Evolutionary conservation across 2,797 vertebrate genomes (phyloP).

Genomic region (Sitta carolinensis): DNA sequence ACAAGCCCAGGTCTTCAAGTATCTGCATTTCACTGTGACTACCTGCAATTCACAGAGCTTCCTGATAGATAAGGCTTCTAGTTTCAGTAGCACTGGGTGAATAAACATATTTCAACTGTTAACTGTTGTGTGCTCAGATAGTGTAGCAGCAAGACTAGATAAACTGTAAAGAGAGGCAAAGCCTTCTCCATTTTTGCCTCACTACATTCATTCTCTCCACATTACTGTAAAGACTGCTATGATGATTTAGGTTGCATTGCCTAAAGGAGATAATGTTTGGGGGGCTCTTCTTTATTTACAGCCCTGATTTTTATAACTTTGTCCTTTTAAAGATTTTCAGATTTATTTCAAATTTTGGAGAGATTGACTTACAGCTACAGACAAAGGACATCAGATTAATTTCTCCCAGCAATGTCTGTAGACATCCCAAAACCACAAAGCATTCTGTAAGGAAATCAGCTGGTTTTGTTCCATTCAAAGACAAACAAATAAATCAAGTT

Average conservation of each 20-base stretch:
- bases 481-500: not conserved
- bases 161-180: not conserved
- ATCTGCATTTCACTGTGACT: not conserved
- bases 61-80: not conserved
- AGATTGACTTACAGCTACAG: not conserved
- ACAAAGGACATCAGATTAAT: not conserved
- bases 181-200: not conserved
- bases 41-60: not conserved
- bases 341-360: constrained; percentile 17
- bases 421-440: not conserved
- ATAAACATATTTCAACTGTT: not conserved
- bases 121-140: not conserved
- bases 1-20: not conserved
- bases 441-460: not conserved
- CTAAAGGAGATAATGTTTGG: not conserved
- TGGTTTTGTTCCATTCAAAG: not conserved
- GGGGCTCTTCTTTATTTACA: not conserved
- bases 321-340: not conserved
- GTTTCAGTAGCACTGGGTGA: not conserved
- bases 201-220: not conserved
- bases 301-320: not conserved
- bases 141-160: not conserved
- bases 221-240: not conserved
- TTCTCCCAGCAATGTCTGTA: not conserved
- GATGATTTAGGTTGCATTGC: not conserved